Conservation (phyloP, 2,797 vertebrate species). For the Pseudomugil gertrudae region DNA sequence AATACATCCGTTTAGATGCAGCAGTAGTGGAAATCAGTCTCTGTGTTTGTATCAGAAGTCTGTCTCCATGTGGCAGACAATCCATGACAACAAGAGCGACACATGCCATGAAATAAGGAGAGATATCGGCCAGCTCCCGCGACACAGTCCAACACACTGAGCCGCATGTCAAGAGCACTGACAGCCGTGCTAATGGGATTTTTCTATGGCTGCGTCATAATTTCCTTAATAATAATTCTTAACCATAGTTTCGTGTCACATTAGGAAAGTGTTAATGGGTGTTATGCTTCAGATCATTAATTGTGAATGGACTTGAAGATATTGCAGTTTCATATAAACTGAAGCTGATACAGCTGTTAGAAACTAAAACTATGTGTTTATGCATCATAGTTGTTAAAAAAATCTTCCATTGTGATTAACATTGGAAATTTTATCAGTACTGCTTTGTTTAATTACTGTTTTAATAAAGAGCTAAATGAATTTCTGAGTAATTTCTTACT, state of each 20-base stretch:
- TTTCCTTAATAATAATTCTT: constrained; percentile 84
- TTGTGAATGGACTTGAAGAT: constrained; percentile 66
- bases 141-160: constrained; percentile 76
- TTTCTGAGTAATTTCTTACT: constrained; percentile 2
- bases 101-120: constrained; percentile 74
- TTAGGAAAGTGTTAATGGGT: constrained; percentile 83
- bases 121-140: constrained; percentile 84
- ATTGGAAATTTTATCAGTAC: background rate
- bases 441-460: constrained; percentile 1
- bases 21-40: constrained; percentile 63
- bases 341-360: constrained; percentile 59
- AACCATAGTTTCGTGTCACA: constrained; percentile 83
- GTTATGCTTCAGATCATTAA: constrained; percentile 80
- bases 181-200: constrained; percentile 84
- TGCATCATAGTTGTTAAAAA: constrained; percentile 23
- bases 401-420: constrained; percentile 19
- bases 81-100: constrained; percentile 78
- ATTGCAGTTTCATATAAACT: constrained; percentile 57
- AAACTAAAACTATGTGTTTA: constrained; percentile 1
- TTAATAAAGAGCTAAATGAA: constrained; percentile 5
- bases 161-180: constrained; percentile 80
- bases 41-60: constrained; percentile 59
- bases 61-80: constrained; percentile 71
- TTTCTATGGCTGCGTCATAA: constrained; percentile 80
- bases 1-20: constrained; percentile 50